Conservation (phyloP, 2,797 vertebrate genomes). For the Lepilemur septentrionalis region DNA sequence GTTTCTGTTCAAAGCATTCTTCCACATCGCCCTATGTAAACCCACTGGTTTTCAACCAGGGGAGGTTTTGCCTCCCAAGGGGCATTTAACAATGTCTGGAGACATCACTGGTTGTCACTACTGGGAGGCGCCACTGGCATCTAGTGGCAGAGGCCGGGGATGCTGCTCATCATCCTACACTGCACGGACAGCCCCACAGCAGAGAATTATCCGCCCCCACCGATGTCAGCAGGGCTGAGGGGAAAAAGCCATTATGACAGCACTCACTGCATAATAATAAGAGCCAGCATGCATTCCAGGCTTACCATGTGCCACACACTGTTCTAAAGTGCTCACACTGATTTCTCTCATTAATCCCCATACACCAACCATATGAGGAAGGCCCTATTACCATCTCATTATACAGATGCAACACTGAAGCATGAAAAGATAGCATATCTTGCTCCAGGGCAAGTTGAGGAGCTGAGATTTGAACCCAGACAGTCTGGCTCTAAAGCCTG, state of each 20-base stretch:
- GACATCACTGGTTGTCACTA: background rate
- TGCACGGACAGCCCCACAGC: background rate
- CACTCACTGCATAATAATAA: background rate
- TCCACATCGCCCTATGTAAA: background rate
- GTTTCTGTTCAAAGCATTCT: background rate
- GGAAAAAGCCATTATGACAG: background rate
- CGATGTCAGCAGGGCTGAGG: background rate
- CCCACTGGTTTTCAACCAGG: background rate
- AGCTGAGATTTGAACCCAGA: background rate
- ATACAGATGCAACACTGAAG: background rate
- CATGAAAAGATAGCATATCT: background rate
- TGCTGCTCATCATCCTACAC: background rate
- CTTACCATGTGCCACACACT: background rate
- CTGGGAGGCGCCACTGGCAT: background rate
- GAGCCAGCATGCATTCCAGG: background rate
- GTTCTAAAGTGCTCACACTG: background rate
- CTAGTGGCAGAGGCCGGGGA: background rate
- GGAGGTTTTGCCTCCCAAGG: background rate
- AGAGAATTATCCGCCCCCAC: background rate
- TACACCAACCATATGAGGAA: background rate
- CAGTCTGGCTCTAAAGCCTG: background rate
- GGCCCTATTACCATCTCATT: background rate
- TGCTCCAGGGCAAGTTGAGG: background rate
- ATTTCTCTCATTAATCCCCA: background rate
- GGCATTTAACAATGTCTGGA: background rate